Percentiles rank a stretch among this genome's conserved stretches.
These are phyloP conservation scores for Thomomys bottae DNA, from an alignment of 2,113 vertebrate species.

Conservation along the genomic window DNA sequence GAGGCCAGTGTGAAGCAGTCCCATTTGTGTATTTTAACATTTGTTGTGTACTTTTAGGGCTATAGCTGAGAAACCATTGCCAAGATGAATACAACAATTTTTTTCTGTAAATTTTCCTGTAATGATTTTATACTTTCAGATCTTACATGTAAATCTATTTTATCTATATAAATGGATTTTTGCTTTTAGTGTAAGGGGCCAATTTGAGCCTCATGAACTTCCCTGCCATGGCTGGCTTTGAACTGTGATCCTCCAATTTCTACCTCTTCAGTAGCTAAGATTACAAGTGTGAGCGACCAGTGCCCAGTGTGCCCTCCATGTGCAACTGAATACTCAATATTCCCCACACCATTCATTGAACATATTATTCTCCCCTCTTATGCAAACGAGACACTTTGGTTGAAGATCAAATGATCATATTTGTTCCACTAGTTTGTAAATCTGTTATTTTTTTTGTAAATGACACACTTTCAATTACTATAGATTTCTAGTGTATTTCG, in stretches of 20 bases:
- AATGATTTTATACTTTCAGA: background rate
- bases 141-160: background rate
- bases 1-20: background rate
- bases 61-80: background rate
- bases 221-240: too few relatives aligned
- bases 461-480: background rate
- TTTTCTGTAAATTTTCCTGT: background rate
- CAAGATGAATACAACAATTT: background rate
- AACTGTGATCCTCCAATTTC: too few relatives aligned
- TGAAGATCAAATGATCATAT: background rate
- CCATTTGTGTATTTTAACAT: background rate
- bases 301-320: background rate
- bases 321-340: background rate
- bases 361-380: background rate
- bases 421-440: background rate
- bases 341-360: background rate
- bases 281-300: too few relatives aligned
- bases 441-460: background rate
- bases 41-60: background rate
- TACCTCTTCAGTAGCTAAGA: too few relatives aligned
- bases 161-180: background rate
- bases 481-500: background rate
- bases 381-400: background rate
- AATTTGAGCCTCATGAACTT: too few relatives aligned
- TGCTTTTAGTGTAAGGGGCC: too few relatives aligned